Conservation (phyloP, 1,140 invertebrate genomes). For the Lepidotrigona ventralis region DNA sequence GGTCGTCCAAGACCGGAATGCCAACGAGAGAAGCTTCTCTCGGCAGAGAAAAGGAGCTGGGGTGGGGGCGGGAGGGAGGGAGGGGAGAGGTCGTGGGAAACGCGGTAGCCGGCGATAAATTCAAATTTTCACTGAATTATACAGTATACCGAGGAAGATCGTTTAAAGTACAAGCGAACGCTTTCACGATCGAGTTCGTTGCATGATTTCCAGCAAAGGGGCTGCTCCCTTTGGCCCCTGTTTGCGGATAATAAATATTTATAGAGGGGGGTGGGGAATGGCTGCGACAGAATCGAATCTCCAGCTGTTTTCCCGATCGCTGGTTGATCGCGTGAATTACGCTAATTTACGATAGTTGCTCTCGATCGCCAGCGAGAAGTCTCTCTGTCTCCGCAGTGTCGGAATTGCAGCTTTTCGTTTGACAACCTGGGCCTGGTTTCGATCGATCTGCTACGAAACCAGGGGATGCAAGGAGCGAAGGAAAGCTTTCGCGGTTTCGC, state of each 20-base stretch:
- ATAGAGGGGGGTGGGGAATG: conserved; percentile 17
- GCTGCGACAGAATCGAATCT: not conserved
- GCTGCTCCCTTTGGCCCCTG: conserved; percentile 13
- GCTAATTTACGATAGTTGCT: not conserved
- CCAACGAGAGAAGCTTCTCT: too few species aligned
- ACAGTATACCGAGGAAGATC: conserved; percentile 50
- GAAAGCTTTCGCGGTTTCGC: not conserved
- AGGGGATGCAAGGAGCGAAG: not conserved
- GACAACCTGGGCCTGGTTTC: not conserved
- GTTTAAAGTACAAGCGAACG: conserved; percentile 61
- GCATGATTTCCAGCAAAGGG: conserved; percentile 25
- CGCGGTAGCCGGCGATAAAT: conserved; percentile 48
- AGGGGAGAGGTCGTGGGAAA: not conserved
- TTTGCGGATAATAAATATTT: conserved; percentile 50
- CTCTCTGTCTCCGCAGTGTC: too few species aligned
- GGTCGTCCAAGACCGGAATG: too few species aligned
- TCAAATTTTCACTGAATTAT: conserved; percentile 68
- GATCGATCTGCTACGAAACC: not conserved
- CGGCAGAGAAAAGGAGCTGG: too few species aligned
- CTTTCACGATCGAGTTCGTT: conserved; percentile 53
- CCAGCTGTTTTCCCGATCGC: not conserved
- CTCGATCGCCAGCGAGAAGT: too few species aligned
- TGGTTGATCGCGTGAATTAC: not conserved
- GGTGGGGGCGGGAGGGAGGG: too few species aligned
- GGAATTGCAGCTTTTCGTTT: too few species aligned